phyloP scores from a whole-genome alignment of 2,888 invertebrate genomes.

The Ectobius pallidus region DNA sequence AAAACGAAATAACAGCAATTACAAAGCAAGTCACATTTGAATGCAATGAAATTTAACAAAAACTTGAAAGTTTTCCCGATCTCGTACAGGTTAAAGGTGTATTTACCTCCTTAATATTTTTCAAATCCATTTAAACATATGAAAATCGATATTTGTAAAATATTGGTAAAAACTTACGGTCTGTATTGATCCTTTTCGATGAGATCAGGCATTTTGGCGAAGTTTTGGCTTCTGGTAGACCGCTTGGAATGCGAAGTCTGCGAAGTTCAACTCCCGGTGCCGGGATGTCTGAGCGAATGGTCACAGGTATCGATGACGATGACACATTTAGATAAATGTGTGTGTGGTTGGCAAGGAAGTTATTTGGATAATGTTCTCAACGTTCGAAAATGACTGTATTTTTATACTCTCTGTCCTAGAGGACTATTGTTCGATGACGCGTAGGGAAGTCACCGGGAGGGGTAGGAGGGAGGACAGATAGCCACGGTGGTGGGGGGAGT shows the following conservation, averaged over 20 bases:
- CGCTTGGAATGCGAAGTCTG: background rate
- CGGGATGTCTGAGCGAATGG: background rate
- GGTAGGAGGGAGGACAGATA: background rate
- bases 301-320: background rate
- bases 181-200: constrained; percentile 41
- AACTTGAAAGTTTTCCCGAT: too few relatives aligned
- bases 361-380: background rate
- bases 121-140: too few relatives aligned
- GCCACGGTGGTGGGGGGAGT: background rate
- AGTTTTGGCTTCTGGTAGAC: background rate
- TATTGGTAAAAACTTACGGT: constrained; percentile 40
- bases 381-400: background rate
- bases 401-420: background rate
- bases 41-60: too few relatives aligned
- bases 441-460: background rate
- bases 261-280: background rate
- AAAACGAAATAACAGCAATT: too few relatives aligned
- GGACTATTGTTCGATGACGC: background rate
- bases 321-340: background rate
- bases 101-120: too few relatives aligned
- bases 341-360: background rate
- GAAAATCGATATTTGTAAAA: background rate
- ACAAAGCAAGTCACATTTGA: too few relatives aligned
- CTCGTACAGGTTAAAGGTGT: too few relatives aligned
- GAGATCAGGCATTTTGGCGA: constrained; percentile 44